Conservation (phyloP, 2,113 vertebrate genomes). For the Scophthalmus maximus region DNA sequence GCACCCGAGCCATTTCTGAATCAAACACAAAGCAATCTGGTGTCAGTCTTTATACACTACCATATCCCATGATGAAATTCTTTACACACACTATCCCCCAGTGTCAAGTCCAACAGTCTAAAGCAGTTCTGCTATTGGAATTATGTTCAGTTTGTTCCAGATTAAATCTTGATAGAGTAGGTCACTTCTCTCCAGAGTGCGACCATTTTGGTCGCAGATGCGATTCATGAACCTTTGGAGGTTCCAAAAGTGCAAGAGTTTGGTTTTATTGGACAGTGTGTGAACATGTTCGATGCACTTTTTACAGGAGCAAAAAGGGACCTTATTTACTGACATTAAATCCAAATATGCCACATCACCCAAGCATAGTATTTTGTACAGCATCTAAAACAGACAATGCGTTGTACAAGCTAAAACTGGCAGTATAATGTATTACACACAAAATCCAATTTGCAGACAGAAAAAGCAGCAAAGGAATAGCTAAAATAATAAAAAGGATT, state of each 20-base stretch:
- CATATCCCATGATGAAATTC: slow-evolving; percentile 16
- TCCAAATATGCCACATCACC: too few relatives aligned
- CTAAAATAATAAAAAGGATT: too few relatives aligned
- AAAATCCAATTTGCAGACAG: background rate
- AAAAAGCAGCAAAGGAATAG: too few relatives aligned
- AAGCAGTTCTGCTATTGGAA: slow-evolving; percentile 22
- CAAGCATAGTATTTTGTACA: too few relatives aligned
- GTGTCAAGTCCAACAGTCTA: slow-evolving; percentile 7
- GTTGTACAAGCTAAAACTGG: background rate
- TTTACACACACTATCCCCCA: slow-evolving; percentile 11
- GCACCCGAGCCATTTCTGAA: background rate
- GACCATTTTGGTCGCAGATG: too few relatives aligned
- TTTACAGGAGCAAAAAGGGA: too few relatives aligned
- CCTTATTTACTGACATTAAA: too few relatives aligned
- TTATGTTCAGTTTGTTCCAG: slow-evolving; percentile 28
- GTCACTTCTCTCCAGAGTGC: background rate
- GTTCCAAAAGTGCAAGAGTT: too few relatives aligned
- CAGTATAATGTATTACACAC: background rate
- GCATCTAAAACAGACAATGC: too few relatives aligned
- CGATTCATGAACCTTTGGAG: too few relatives aligned
- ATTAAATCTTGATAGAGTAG: slow-evolving; percentile 31
- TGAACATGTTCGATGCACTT: slow-evolving; percentile 19
- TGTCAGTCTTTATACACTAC: slow-evolving; percentile 20
- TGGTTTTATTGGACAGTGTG: slow-evolving; percentile 31
- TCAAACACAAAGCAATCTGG: slow-evolving; percentile 15